A percentile compares a stretch with the other conserved stretches of the same genome.
Evolutionary conservation across 2,888 invertebrate genomes (phyloP).

Genomic region (Yponomeuta evonymella): DNA sequence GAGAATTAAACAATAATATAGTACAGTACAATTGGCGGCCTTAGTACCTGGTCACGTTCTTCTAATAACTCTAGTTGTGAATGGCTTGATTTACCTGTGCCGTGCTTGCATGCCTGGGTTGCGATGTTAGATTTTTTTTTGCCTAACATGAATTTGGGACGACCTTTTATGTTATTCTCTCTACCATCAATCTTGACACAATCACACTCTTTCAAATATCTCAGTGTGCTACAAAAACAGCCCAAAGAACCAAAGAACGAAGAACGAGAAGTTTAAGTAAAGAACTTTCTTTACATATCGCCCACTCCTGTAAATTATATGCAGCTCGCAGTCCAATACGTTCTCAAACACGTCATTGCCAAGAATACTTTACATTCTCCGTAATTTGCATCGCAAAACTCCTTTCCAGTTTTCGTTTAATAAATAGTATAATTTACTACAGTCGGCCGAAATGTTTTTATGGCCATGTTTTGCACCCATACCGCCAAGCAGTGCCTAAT

Average conservation of each 20-base stretch:
- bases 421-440: constrained; percentile 26
- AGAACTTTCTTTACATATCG: constrained; percentile 6
- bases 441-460: constrained; percentile 40
- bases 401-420: constrained; percentile 30
- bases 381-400: constrained; percentile 50
- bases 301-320: constrained; percentile 5
- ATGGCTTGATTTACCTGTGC: not conserved
- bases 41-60: constrained; percentile 4
- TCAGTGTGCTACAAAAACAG: not conserved
- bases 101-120: not conserved
- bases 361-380: constrained; percentile 33
- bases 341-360: not conserved
- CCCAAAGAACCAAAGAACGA: not conserved
- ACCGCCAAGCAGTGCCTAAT: constrained; percentile 22
- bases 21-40: too few species aligned
- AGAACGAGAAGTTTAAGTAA: not conserved
- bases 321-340: not conserved
- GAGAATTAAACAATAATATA: too few species aligned
- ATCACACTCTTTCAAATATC: too few species aligned
- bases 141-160: not conserved
- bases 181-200: too few species aligned
- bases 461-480: constrained; percentile 36
- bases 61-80: constrained; percentile 3
- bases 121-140: not conserved
- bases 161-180: too few species aligned